Evolutionary conservation across 2,797 vertebrate species (phyloP), one percentile per base, ranked within the genome.

Genomic region (Tamandua tetradactyla): DNA sequence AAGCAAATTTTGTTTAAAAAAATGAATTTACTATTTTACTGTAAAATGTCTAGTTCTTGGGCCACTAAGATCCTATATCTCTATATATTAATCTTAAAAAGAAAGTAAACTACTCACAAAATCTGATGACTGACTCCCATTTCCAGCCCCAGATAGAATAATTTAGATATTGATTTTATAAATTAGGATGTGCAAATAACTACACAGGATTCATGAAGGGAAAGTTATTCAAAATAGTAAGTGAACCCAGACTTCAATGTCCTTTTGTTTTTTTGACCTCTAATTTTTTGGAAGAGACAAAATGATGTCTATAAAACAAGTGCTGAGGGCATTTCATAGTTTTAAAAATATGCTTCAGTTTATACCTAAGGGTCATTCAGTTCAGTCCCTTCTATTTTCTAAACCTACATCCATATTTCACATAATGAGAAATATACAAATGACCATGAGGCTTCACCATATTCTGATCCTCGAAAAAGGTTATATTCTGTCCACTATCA

Each of bases 161-260:
- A 93, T 89, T 94, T 89, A 82, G 13, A 82, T 94, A 55, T 35
- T 95, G 30, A 88, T 30, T 74, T 71, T 94, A 94, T 89, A 90
- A 87, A 55, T 64, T 76, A 57, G 20, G 17, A 14, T 85, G 88
- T 94, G 81, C 62, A 81, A 92, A 94, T 84, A 80, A 62, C 20
- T 87, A 35, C 20, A 57, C 5, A 52, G 87, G 15, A 89, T 40
- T 88, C 42, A 68, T 4, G 40, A 64, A 96, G 76, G 27, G 42
- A 71, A 69, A 76, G 8, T 55, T 75, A 81, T 84, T 85, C 32
- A 94, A 62, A 30, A 64, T 81, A 68, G 23, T 87, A 93, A 74
- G 40, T 49, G 93, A 87, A 89, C 23, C 7, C 23, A 83, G 57
- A 86, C 59, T 64, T 87, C 42, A 75, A 7, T 44, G 30, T n/a